Evolutionary conservation across 2,113 vertebrate species (phyloP).

Genomic region (Passer montanus): DNA sequence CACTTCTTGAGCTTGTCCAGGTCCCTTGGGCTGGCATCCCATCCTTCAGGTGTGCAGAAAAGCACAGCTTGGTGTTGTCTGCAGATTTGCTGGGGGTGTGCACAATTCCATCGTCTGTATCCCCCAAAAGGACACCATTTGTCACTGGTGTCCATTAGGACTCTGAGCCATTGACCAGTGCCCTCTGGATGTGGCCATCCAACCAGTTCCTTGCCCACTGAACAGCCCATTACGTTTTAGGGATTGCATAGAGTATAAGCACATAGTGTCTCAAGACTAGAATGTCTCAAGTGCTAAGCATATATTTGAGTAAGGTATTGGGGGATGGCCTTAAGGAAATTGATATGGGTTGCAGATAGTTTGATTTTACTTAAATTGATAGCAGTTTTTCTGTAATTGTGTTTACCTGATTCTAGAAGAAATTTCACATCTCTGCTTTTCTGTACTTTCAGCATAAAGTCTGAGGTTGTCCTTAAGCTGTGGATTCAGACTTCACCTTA

Average conservation of each 20-base stretch:
- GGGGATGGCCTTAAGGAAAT: not conserved
- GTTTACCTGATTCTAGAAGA: not conserved
- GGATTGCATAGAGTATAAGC: not conserved
- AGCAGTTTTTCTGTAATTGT: not conserved
- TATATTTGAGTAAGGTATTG: not conserved
- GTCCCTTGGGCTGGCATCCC: not conserved
- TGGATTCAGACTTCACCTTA: not conserved
- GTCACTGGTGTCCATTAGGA: not conserved
- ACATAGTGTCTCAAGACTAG: not conserved
- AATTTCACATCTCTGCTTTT: not conserved
- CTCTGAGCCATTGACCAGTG: not conserved
- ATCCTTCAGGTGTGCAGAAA: not conserved
- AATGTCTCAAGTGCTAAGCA: not conserved
- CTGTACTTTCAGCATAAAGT: not conserved
- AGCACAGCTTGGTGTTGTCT: not conserved
- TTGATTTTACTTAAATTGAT: not conserved
- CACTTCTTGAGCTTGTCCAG: not conserved
- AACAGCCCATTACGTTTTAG: not conserved
- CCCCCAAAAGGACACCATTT: not conserved
- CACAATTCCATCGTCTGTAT: fast-evolving
- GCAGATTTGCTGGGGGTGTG: not conserved
- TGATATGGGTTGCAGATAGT: not conserved
- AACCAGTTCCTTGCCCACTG: not conserved
- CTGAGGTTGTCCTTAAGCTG: not conserved
- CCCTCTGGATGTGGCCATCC: not conserved